Evolutionary conservation across 2,113 vertebrate species (phyloP).

Genomic region (Piaya cayana): DNA sequence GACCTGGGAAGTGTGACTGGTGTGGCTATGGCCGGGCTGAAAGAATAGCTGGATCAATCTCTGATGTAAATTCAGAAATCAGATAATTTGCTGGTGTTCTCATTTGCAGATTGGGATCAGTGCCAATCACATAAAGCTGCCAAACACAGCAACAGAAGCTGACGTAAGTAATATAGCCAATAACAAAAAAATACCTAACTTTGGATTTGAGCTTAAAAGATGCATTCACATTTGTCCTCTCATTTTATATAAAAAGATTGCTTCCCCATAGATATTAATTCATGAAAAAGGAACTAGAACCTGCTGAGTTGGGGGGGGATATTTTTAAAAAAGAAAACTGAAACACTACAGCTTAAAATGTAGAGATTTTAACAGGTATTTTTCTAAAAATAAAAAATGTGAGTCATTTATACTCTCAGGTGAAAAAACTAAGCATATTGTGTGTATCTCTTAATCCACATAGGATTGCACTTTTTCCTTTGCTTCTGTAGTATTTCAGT

Average conservation of each 20-base stretch:
- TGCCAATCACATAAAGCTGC: slow-evolving; percentile 89
- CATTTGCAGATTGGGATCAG: slow-evolving; percentile 91
- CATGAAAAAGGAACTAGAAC: neutral
- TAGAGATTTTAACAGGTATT: neutral
- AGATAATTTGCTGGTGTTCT: slow-evolving; percentile 13
- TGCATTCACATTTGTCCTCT: neutral
- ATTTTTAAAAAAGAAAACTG: neutral
- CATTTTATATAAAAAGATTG: neutral
- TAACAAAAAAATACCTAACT: neutral
- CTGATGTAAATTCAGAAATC: neutral
- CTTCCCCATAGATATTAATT: neutral
- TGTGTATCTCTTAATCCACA: neutral
- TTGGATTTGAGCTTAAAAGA: neutral
- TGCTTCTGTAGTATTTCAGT: neutral
- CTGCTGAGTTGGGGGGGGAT: neutral
- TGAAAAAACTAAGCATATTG: neutral
- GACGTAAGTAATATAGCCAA: slow-evolving; percentile 78
- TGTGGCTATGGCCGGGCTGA: neutral
- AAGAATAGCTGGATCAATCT: neutral
- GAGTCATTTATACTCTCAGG: neutral
- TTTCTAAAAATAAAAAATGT: neutral
- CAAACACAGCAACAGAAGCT: slow-evolving; percentile 87
- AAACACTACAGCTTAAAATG: neutral
- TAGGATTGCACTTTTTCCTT: neutral
- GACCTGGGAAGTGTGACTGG: neutral